These are phyloP conservation scores for Arctocebus calabarensis DNA, from an alignment of 2,797 vertebrate species.

Conservation along the genomic window DNA sequence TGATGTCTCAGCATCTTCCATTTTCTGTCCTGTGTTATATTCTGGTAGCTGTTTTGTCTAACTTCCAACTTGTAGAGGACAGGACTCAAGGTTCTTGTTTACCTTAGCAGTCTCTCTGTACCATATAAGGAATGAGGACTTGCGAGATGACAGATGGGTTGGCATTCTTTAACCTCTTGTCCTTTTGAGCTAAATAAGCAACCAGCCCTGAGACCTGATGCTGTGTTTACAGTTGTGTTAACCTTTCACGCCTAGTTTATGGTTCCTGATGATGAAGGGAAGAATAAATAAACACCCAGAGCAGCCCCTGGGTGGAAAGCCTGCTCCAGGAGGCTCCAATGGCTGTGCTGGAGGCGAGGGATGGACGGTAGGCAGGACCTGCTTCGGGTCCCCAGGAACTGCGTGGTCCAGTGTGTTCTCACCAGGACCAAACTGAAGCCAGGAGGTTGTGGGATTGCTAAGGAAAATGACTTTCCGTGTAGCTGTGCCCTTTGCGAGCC, in stretches of 20 bases:
- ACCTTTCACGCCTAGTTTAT: not conserved
- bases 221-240: not conserved
- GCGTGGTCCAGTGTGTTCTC: not conserved
- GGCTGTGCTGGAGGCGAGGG: not conserved
- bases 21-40: not conserved
- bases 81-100: rapidly evolving
- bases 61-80: not conserved
- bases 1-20: rapidly evolving
- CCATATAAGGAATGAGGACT: not conserved
- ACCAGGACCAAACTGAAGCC: not conserved
- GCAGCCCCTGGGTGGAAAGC: not conserved
- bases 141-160: rapidly evolving
- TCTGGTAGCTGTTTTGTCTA: not conserved
- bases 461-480: not conserved
- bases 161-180: not conserved
- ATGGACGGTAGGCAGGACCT: not conserved
- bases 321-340: rapidly evolving
- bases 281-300: rapidly evolving
- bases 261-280: not conserved
- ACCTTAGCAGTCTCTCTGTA: not conserved
- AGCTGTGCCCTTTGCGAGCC: not conserved
- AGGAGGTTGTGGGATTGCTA: rapidly evolving
- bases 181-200: not conserved
- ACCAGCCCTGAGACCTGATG: rapidly evolving
- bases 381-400: rapidly evolving